phyloP scores from a whole-genome alignment of 1,140 invertebrate genomes.

The Portunus trituberculatus region DNA sequence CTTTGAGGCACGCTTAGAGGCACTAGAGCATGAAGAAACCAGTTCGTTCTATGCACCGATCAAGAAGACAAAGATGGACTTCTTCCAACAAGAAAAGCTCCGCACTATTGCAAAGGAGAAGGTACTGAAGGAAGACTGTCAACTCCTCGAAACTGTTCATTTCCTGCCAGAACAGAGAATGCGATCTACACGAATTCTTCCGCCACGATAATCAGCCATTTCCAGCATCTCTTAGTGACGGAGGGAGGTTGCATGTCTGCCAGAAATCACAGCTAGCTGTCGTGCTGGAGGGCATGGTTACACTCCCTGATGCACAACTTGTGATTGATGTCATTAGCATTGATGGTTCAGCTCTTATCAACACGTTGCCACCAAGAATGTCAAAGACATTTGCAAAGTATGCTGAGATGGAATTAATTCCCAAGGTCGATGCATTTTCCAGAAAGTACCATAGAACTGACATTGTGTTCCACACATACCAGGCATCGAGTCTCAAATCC shows the following conservation, averaged over 20 bases:
- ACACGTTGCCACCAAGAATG: neutral
- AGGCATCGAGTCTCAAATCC: conserved; percentile 24
- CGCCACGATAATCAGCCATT: conserved; percentile 47
- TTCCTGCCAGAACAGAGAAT: conserved; percentile 42
- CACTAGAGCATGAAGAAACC: neutral
- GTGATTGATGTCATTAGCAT: conserved; percentile 21
- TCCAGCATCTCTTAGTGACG: conserved; percentile 41
- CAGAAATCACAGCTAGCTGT: conserved; percentile 27
- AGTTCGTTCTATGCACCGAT: neutral
- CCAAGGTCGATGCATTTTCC: neutral
- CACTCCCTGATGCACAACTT: neutral
- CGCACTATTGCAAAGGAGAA: conserved; percentile 7
- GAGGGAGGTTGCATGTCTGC: conserved; percentile 3
- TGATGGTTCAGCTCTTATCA: conserved; percentile 28
- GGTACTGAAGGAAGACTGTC: conserved; percentile 47
- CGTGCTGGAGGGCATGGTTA: conserved; percentile 4
- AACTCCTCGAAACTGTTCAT: conserved; percentile 62
- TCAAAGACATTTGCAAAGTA: conserved; percentile 48
- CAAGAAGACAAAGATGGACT: conserved; percentile 14
- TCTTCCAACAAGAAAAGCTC: neutral
- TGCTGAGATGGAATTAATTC: neutral
- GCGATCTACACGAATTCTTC: conserved; percentile 50
- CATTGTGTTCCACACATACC: conserved; percentile 47
- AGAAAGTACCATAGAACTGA: neutral
- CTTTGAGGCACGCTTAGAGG: neutral